Percentiles rank a stretch among this genome's conserved stretches.
These are phyloP conservation scores for Haemorhous mexicanus DNA, from an alignment of 2,113 vertebrate species.

Conservation along the genomic window DNA sequence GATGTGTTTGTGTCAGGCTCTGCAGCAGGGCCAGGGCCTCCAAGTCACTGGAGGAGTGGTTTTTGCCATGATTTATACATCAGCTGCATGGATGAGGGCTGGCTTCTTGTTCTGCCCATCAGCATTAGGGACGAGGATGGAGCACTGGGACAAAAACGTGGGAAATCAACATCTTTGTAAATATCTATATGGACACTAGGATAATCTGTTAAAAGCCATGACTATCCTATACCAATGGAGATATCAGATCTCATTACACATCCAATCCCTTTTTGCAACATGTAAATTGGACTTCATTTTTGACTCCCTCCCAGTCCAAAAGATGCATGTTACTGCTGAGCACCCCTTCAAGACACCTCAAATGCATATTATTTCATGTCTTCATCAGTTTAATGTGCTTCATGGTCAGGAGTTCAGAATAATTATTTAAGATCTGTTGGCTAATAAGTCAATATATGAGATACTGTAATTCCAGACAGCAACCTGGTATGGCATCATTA, in stretches of 20 bases:
- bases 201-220: constrained; percentile 66
- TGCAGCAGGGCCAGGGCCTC: not conserved
- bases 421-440: not conserved
- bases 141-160: constrained; percentile 34
- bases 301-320: not conserved
- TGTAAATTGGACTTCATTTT: constrained; percentile 58
- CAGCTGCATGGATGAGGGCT: not conserved
- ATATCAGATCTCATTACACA: constrained; percentile 60
- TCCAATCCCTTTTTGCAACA: constrained; percentile 52
- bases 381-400: not conserved
- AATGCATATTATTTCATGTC: not conserved
- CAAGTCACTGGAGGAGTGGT: not conserved
- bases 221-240: constrained; percentile 44
- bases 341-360: not conserved
- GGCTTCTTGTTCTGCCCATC: constrained; percentile 39
- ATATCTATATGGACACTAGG: constrained; percentile 52
- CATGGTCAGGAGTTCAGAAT: not conserved
- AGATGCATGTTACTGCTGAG: not conserved
- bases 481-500: not conserved
- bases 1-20: not conserved
- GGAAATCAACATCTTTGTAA: constrained; percentile 57
- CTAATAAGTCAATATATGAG: not conserved
- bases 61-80: constrained; percentile 11
- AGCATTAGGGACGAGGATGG: constrained; percentile 18
- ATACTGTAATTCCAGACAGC: not conserved